A percentile compares a stretch with the other conserved stretches of the same genome.
phyloP scores from a whole-genome alignment of 2,797 vertebrate species.

The Cetoscarus ocellatus region DNA sequence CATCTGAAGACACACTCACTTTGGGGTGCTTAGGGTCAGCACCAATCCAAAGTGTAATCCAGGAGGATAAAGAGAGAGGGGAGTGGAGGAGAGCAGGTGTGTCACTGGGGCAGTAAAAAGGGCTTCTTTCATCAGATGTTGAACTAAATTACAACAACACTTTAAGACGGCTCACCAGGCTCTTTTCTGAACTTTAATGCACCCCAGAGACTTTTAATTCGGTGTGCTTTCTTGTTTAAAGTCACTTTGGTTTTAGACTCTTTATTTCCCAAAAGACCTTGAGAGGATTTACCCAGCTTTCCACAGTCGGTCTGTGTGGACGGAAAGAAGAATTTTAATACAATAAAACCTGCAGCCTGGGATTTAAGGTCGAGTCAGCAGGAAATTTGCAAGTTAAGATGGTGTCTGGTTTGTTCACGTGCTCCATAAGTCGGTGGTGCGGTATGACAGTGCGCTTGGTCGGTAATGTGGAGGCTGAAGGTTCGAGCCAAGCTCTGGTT shows the following conservation, averaged over 20 bases:
- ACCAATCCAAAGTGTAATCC: constrained; percentile 54
- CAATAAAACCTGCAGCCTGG: background rate
- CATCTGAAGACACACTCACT: constrained; percentile 9
- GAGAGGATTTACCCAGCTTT: background rate
- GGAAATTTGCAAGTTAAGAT: too few relatives aligned
- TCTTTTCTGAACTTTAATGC: background rate
- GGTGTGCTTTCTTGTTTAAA: background rate
- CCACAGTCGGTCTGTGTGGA: background rate
- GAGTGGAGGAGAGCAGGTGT: constrained; percentile 18
- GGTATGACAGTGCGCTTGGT: too few relatives aligned
- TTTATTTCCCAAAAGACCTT: constrained; percentile 8
- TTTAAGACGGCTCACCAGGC: constrained; percentile 16
- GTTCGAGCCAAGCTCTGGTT: too few relatives aligned
- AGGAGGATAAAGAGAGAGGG: constrained; percentile 9
- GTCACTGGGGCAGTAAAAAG: constrained; percentile 42
- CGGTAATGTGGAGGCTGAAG: too few relatives aligned
- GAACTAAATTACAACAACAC: constrained; percentile 46
- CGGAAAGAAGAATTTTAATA: background rate
- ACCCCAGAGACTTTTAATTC: constrained; percentile 11
- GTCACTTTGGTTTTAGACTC: background rate
- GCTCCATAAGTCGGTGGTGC: too few relatives aligned
- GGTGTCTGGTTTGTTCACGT: too few relatives aligned
- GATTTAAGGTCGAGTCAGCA: too few relatives aligned
- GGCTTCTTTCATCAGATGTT: constrained; percentile 41
- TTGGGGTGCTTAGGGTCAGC: constrained; percentile 39